Evolutionary conservation across 2,113 vertebrate species (phyloP).

Genomic region (Meleagris gallopavo): DNA sequence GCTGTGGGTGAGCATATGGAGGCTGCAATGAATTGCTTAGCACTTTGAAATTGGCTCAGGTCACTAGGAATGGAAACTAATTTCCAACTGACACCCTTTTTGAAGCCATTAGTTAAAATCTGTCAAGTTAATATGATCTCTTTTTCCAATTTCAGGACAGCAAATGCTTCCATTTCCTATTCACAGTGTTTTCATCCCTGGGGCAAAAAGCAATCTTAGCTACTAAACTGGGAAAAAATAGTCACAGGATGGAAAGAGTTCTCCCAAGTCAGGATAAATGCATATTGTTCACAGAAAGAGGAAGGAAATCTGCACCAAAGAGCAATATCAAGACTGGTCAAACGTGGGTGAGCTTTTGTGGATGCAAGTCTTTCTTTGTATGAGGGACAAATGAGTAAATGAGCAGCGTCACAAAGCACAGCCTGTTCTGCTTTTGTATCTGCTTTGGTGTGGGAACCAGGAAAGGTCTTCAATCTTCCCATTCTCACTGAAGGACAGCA

Average conservation of each 20-base stretch:
- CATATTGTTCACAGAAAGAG: background rate
- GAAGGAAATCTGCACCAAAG: background rate
- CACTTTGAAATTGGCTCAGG: background rate
- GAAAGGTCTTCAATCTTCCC: background rate
- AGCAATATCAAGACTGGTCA: background rate
- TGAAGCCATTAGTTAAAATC: background rate
- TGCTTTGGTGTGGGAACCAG: fast-evolving
- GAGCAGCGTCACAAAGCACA: background rate
- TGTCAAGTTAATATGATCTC: background rate
- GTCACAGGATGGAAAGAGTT: background rate
- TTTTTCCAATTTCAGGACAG: background rate
- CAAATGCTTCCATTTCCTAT: background rate
- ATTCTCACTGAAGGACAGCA: background rate
- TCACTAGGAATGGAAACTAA: conserved; percentile 12
- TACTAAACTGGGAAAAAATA: background rate
- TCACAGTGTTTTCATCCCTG: background rate
- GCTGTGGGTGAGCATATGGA: background rate
- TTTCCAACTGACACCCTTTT: background rate
- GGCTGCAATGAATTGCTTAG: background rate
- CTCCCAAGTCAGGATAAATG: background rate
- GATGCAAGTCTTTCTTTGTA: background rate
- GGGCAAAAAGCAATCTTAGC: background rate
- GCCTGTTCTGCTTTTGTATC: background rate
- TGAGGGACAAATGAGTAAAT: background rate
- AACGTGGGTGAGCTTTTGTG: background rate